These are phyloP conservation scores for human (Homo sapiens) DNA, from an alignment of 2,113 vertebrate species.

Conservation along the genomic window DNA sequence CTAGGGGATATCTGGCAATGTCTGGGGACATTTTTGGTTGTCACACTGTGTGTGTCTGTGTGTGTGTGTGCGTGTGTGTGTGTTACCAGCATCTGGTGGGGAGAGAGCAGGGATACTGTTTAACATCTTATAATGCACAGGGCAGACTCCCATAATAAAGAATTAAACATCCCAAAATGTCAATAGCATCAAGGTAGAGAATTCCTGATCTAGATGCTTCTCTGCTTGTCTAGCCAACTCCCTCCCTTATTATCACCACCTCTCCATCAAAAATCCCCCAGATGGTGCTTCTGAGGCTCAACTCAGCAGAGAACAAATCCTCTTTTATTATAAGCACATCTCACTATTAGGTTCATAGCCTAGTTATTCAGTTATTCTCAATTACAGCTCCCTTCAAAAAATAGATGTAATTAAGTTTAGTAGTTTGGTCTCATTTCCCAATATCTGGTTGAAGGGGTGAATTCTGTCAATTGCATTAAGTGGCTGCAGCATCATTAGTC, in stretches of 20 bases:
- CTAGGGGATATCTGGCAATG: not conserved
- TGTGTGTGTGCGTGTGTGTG: too few relatives aligned
- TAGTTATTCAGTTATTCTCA: slow-evolving; percentile 46
- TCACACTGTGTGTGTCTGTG: too few relatives aligned
- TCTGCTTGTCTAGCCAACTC: not conserved
- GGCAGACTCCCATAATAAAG: not conserved
- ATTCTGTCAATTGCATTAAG: slow-evolving; percentile 34
- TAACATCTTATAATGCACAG: not conserved
- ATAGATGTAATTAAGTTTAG: slow-evolving; percentile 61
- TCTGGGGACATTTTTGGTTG: not conserved
- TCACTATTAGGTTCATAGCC: not conserved
- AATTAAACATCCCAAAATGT: not conserved
- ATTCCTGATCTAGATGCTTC: not conserved
- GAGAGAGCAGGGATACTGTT: not conserved
- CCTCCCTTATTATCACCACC: not conserved
- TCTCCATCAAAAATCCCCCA: not conserved
- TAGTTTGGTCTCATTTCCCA: slow-evolving; percentile 30
- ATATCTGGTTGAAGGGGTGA: not conserved
- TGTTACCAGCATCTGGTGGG: not conserved
- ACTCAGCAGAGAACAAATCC: not conserved
- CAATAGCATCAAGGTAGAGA: not conserved
- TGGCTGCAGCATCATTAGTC: not conserved
- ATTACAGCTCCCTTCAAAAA: slow-evolving; percentile 42
- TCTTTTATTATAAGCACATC: slow-evolving; percentile 20
- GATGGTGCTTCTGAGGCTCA: not conserved